A percentile compares a stretch with the other conserved stretches of the same genome.
Conservation (phyloP, 37 sponge, comb jelly and placozoan species). For the Amphimedon queenslandica region DNA sequence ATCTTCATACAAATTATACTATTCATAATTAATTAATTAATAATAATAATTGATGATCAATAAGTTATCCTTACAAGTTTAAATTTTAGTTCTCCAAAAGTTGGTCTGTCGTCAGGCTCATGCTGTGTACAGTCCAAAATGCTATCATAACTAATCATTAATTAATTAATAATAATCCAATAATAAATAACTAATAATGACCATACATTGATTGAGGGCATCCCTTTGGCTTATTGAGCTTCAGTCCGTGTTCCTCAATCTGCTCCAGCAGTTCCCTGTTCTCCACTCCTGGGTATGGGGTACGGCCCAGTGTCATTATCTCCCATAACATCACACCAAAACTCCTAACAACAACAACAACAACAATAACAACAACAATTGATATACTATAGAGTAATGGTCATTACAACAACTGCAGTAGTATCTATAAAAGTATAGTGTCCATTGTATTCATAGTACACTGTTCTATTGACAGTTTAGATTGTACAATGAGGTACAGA, state of each 20-base stretch:
- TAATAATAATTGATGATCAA: background rate
- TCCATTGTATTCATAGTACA: background rate
- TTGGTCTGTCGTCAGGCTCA: constrained; percentile 57
- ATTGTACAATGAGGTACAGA: background rate
- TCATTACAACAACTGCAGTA: no score
- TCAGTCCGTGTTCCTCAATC: constrained; percentile 71
- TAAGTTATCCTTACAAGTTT: constrained; percentile 32
- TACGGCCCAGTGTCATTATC: constrained; percentile 79
- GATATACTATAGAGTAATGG: no score
- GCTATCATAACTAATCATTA: constrained; percentile 39
- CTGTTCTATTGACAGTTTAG: no score
- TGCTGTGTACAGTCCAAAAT: constrained; percentile 68
- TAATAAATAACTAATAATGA: background rate
- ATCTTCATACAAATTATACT: no score
- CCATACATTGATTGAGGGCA: constrained; percentile 30
- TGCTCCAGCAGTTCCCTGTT: constrained; percentile 79
- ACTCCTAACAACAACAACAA: constrained; percentile 41
- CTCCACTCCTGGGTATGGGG: constrained; percentile 86
- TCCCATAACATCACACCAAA: constrained; percentile 90
- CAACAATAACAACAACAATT: no score
- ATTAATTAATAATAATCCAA: background rate
- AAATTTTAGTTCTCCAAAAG: constrained; percentile 37
- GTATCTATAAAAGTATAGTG: background rate
- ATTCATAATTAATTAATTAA: background rate
- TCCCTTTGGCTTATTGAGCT: constrained; percentile 44